Percentiles rank a stretch among this genome's conserved stretches.
phyloP scores from a whole-genome alignment of 2,888 invertebrate species.

The Coelinius sp. region DNA sequence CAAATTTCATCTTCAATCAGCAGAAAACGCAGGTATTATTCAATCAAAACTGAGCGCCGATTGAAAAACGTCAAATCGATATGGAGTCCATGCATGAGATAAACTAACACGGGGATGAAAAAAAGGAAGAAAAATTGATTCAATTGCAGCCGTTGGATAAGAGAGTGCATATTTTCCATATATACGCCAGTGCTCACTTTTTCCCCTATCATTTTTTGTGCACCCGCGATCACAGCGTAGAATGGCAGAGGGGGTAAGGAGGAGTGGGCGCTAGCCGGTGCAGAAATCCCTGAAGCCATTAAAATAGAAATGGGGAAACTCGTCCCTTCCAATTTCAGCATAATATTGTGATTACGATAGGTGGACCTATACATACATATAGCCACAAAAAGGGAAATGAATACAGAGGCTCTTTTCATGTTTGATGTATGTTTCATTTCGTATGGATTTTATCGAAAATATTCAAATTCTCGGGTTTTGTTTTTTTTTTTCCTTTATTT shows the following conservation, averaged over 20 bases:
- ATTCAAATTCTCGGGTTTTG: background rate
- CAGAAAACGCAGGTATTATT: background rate
- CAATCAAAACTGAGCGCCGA: background rate
- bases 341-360: conserved; percentile 69
- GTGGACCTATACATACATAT: conserved; percentile 43
- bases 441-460: conserved; percentile 3
- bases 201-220: background rate
- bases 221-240: conserved; percentile 1
- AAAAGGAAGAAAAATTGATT: background rate
- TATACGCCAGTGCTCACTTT: background rate
- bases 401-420: conserved; percentile 10
- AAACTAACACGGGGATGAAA: conserved; percentile 8
- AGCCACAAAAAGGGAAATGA: conserved; percentile 15
- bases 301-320: conserved; percentile 67
- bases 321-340: conserved; percentile 66
- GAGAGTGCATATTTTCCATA: conserved; percentile 23
- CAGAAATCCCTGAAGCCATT: conserved; percentile 67
- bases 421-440: conserved; percentile 13
- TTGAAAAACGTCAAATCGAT: conserved; percentile 21
- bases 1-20: background rate
- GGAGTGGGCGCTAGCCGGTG: conserved; percentile 38
- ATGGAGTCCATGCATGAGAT: background rate
- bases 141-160: conserved; percentile 14
- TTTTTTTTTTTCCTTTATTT: background rate
- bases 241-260: conserved; percentile 44